Conservation (phyloP, 2,888 invertebrate species). For the Chrysolina oricalcia region DNA sequence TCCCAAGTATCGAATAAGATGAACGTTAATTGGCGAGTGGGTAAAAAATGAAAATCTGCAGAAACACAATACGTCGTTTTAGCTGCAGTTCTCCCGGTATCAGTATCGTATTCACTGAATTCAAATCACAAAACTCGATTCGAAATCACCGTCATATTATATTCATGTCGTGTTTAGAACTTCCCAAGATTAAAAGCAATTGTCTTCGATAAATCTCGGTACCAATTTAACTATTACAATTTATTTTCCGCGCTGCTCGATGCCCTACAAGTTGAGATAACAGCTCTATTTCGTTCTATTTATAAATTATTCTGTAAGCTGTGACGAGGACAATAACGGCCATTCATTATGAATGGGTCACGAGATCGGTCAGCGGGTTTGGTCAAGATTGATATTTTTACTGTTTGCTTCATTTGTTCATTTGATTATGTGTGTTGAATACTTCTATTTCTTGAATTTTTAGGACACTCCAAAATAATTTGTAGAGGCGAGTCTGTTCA, state of each 20-base stretch:
- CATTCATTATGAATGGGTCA: conserved; percentile 34
- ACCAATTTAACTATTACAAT: conserved; percentile 40
- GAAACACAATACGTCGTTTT: too few species aligned
- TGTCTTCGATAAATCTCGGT: conserved; percentile 43
- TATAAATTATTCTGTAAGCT: conserved; percentile 43
- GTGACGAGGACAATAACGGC: conserved; percentile 28
- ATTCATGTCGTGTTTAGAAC: conserved; percentile 39
- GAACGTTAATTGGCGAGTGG: too few species aligned
- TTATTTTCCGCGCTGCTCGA: conserved; percentile 27
- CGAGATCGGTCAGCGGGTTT: background rate
- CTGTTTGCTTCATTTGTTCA: too few species aligned
- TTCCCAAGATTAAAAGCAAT: conserved; percentile 39
- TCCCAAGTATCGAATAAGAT: too few species aligned
- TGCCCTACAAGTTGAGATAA: conserved; percentile 40
- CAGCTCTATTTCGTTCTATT: conserved; percentile 48
- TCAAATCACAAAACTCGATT: background rate
- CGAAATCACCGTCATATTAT: conserved; percentile 32
- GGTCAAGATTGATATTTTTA: background rate
- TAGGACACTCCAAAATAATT: too few species aligned
- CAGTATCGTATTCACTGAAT: background rate
- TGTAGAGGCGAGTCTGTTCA: too few species aligned
- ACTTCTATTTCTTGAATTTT: too few species aligned
- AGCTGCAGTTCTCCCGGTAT: too few species aligned
- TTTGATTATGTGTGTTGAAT: too few species aligned
- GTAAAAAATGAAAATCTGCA: too few species aligned